Evolutionary conservation across 2,888 invertebrate species (phyloP), one percentile per base, ranked within the genome.

Genomic region (Odontocolon sp.): DNA sequence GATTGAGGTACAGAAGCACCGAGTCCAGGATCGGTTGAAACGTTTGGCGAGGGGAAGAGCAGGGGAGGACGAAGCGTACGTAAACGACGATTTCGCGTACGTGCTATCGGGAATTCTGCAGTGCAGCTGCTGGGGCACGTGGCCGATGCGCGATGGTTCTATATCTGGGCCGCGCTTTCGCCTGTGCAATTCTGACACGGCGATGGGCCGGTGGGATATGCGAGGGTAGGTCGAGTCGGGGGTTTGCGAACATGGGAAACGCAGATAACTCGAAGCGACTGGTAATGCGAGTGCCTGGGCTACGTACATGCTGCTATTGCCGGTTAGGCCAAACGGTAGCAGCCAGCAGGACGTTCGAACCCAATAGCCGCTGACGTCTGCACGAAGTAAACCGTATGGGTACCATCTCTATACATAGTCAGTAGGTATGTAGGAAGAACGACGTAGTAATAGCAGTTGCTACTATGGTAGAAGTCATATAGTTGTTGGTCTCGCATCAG

Each of bases 231-330:
- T 18, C 47, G 74, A 70, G 79, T 64, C 70, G 64, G 68, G 63
- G 63, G 74, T 77, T 74, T 70, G 78, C 81, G 87, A 88, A 87
- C 87, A 84, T 87, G 87, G 88, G 84, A 82, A 87, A 85, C 83
- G 85, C 84, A 88, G 89, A 89, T 89, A 89, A 89, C 88, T 89
- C 84, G 87, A 80, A 85, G 83, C 83, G 87, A 87, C 89, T 85
- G 85, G 88, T 85, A 87, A 87, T 85, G 85, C 83, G 78, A 83
- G 83, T 77, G 74, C 61, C 68, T 11, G 70, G 52, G 61, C 50
- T 52, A 56, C 63, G 67, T 54, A 47, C 23, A 47, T 69, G 40
- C 23, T 42, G 68, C 68, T 63, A 21, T 50, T 57, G 67, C 54
- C 33, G 73, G 83, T 84, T 85, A 80, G 83, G 79, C 81, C 79